Conservation (phyloP, 2,113 vertebrate species). For the Coturnix japonica region DNA sequence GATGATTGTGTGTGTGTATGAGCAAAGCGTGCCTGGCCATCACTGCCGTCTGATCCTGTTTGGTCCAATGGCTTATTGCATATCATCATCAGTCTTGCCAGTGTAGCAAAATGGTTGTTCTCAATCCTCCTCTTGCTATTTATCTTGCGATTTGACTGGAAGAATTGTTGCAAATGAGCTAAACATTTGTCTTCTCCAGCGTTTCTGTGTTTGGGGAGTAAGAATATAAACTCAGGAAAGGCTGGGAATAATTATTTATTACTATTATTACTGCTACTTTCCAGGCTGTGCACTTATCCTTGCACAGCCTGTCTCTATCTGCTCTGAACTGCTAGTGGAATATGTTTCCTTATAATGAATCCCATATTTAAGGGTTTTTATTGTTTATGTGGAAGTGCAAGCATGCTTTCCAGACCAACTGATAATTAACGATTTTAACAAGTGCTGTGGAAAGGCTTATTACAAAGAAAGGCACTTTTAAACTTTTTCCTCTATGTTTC, state of each 20-base stretch:
- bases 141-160: neutral
- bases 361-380: neutral
- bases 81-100: neutral
- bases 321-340: neutral
- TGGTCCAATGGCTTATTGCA: neutral
- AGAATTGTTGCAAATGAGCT: neutral
- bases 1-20: neutral
- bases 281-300: neutral
- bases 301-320: neutral
- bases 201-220: neutral
- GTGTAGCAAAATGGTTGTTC: accelerated
- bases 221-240: neutral
- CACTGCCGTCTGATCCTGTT: neutral
- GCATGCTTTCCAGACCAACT: neutral
- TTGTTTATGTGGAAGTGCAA: neutral
- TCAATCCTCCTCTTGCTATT: neutral
- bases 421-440: neutral
- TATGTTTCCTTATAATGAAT: neutral
- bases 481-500: neutral
- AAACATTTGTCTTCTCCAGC: neutral
- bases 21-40: neutral
- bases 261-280: neutral
- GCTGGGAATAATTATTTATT: neutral
- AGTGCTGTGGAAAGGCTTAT: neutral
- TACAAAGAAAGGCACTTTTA: neutral